Conservation (phyloP, 2,797 vertebrate species). For the Eidolon dupreanum region DNA sequence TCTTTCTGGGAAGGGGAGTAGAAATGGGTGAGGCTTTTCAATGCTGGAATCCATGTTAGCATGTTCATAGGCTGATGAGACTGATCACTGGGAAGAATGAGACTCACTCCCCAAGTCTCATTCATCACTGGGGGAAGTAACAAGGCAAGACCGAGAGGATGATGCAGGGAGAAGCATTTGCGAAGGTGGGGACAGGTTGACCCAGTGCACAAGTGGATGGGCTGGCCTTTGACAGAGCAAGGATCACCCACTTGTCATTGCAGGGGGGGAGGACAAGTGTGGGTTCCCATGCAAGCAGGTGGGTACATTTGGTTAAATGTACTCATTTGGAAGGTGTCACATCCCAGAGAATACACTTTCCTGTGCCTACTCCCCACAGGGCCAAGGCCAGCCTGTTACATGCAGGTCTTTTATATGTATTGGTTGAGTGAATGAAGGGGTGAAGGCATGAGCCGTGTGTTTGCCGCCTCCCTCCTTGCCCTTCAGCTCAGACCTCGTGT, state of each 20-base stretch:
- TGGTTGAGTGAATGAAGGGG: not conserved
- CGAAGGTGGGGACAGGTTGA: not conserved
- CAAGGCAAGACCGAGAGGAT: not conserved
- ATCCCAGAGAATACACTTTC: not conserved
- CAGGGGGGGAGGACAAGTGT: not conserved
- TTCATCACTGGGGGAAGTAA: not conserved
- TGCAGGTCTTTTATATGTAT: rapidly evolving
- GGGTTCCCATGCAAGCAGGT: not conserved
- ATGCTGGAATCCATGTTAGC: not conserved
- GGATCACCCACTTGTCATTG: rapidly evolving
- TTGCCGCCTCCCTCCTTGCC: not conserved
- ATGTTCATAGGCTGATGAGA: not conserved
- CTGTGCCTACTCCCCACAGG: not conserved
- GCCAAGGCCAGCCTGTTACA: not conserved
- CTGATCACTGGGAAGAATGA: not conserved
- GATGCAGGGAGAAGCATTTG: rapidly evolving
- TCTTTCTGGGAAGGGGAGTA: not conserved
- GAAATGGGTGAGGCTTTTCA: not conserved
- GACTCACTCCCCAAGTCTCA: too few species aligned
- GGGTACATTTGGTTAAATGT: not conserved
- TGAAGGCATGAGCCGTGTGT: not conserved
- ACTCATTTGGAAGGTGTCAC: not conserved
- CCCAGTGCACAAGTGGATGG: not conserved
- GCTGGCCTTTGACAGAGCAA: not conserved
- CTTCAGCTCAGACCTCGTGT: not conserved